Conservation (phyloP, 2,797 vertebrate species). For the Borostomias antarcticus region DNA sequence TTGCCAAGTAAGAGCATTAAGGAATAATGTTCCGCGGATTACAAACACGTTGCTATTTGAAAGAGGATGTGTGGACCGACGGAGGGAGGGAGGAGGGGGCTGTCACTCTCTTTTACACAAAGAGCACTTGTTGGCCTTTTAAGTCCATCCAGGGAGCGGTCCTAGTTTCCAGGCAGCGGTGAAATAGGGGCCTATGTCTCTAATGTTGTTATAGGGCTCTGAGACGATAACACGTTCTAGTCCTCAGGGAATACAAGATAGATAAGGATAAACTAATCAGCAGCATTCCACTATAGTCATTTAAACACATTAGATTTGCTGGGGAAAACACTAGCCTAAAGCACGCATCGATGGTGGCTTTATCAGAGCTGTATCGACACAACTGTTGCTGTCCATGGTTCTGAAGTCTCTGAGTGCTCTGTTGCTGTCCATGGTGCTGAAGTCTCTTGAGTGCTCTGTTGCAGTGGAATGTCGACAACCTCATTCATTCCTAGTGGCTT, state of each 20-base stretch:
- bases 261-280: not conserved
- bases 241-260: not conserved
- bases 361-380: not conserved
- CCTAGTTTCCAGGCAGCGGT: conserved; percentile 14
- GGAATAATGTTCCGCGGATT: not conserved
- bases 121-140: conserved; percentile 23
- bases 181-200: not conserved
- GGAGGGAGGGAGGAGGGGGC: not conserved
- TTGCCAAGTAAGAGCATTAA: conserved; percentile 6
- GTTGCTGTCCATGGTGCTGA: conserved; percentile 34
- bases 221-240: not conserved
- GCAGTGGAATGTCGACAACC: not conserved
- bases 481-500: not conserved
- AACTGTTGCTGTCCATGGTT: conserved; percentile 37
- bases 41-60: conserved; percentile 10
- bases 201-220: not conserved
- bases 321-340: not conserved
- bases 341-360: not conserved
- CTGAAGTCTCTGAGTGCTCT: conserved; percentile 2
- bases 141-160: conserved; percentile 3
- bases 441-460: not conserved
- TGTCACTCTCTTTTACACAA: conserved; percentile 20
- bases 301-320: not conserved
- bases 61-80: conserved; percentile 17
- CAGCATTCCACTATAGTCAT: not conserved